Evolutionary conservation across 2,888 invertebrate species (phyloP), one percentile per base, ranked within the genome.

Genomic region (Drosophila meridionalis): DNA sequence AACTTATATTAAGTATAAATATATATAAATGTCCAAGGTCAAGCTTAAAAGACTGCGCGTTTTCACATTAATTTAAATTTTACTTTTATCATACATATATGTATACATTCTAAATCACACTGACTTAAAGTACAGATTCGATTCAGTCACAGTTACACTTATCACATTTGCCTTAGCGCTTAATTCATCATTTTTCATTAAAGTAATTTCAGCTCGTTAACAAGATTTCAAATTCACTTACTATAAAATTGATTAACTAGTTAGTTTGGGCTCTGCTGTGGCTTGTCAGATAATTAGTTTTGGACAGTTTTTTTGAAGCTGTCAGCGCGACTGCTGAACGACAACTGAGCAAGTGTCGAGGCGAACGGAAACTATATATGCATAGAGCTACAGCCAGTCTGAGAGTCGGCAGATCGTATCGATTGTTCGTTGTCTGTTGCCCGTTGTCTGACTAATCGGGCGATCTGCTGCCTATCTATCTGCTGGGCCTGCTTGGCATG

Each of bases 391-490:
- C 30, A 61, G 59, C 11, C 9, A 32, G 50, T 40, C 34, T 11
- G n/a, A 20, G 20, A 20, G 20, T 20, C 20, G 53, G 32, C 42
- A 34, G 61, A 65, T 48, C 38, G 48, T 55, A 65, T 48, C 53
- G 71, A 69, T 63, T 43, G 59, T n/a, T 48, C 42, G 42, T 48
- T 40, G 56, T 36, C 48, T 50, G 58, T 34, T 40, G 56, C 26
- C 48, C 32, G 58, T 34, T 58, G 61, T 60, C 76, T 78, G 78
- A 79, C 80, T 79, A 78, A 78, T 75, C 80, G 12, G 52, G 48
- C 55, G 47, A 68, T 66, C 75, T 75, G n/a, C 47, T 38, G 43
- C 60, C 57, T 72, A 53, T 63, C 57, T 72, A 53, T 77, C 77
- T 76, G 48, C 0, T 76, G 36, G 20, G 57, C 9, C 71, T 72